Base-by-base conservation (phyloP, 2,797 vertebrate species). In the Tauraco hartlaubi region DNA sequence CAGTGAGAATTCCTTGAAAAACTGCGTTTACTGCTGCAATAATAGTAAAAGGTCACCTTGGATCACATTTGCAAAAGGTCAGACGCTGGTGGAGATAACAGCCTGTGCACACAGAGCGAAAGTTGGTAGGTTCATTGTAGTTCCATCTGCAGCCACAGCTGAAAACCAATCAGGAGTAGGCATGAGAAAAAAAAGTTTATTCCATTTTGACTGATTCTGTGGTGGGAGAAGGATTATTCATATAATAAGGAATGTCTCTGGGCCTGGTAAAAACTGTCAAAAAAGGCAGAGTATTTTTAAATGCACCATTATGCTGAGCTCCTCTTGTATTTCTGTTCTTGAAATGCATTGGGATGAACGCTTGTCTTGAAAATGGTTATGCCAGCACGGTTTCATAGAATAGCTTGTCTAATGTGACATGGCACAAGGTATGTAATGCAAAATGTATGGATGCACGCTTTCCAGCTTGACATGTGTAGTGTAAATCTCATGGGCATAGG, bases 41-140 rank as follows among this genome's bases (percentile, higher is more conserved):
- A 95, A 96, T 73, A 71, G 83, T 71, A 41, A 96, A 97, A 97
- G 94, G 96, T 97, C 93, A 90, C 61, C 74, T 90, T 91, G 93
- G 90, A 94, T 95, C 96, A 43, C 92, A 61, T 92, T 95, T 93
- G 83, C 83, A 91, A 97, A 97, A 96, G 96, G 95, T 96, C 93
- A 96, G 67, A 46, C 18, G 25, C 93, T 77, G 80, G 83, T 94
- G 90, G 74, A 94, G 95, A 82, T 79, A 92, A 63, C 83, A 93
- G 88, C 56, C 83, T 82, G 68, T 64, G 86, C 83, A 89, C 90
- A 90, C 92, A 82, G 33, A 79, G 49, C 85, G 58, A 4, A 49
- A 79, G 56, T 22, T 61, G 37, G 29, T 84, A 33, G 54, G 67
- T 90, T 92, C 14, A 3, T 58, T 67, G 66, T 39, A 46, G 80